Conservation (phyloP, 1,140 invertebrate genomes). For the Zelostemma sp. region DNA sequence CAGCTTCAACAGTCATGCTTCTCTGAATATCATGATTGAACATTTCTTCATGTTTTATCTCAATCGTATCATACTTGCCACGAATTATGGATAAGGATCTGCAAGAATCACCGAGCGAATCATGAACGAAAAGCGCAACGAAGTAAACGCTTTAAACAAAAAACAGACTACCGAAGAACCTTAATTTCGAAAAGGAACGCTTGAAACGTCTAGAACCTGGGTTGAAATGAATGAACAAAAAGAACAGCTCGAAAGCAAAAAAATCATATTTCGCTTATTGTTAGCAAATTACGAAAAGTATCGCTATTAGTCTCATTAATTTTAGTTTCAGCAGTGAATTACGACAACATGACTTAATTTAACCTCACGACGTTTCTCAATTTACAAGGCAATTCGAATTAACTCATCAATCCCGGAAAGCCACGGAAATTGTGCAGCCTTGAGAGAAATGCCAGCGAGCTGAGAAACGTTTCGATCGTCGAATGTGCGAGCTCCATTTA, state of each 20-base stretch:
- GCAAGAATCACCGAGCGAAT: constrained; percentile 31
- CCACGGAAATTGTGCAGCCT: background rate
- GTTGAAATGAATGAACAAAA: constrained; percentile 7
- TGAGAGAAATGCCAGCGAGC: background rate
- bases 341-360: constrained; percentile 15
- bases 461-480: constrained; percentile 17
- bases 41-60: constrained; percentile 10
- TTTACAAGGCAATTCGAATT: background rate
- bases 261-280: too few relatives aligned
- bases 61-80: constrained; percentile 15
- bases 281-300: constrained; percentile 22
- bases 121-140: constrained; percentile 29
- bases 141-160: constrained; percentile 1
- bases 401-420: constrained; percentile 20
- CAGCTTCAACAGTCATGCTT: constrained; percentile 13
- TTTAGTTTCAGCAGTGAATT: constrained; percentile 19
- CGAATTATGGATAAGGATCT: constrained; percentile 20
- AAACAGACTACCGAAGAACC: constrained; percentile 3
- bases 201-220: background rate
- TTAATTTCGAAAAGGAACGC: constrained; percentile 1
- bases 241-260: too few relatives aligned
- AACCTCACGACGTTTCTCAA: constrained; percentile 3
- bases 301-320: constrained; percentile 32
- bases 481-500: constrained; percentile 19
- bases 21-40: constrained; percentile 10